Base-by-base conservation (phyloP, 2,113 vertebrate genomes). In the Lepidothrix coronata region DNA sequence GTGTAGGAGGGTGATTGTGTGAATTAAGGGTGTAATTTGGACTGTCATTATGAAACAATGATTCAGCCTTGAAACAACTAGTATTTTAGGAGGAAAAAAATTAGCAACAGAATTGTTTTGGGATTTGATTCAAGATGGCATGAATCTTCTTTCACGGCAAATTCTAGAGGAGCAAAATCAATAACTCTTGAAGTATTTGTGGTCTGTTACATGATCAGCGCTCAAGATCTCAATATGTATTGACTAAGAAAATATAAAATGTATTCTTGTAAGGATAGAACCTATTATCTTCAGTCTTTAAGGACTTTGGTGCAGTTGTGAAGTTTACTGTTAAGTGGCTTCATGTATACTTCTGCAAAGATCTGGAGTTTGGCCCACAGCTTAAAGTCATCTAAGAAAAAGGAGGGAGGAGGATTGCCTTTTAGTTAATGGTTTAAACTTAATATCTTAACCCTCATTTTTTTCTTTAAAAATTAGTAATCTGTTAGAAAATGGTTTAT, bases 391-490 rank as follows among this genome's bases (percentile, higher is more conserved):
- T 67, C 12, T 48, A 70, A 30, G 37, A 33, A 59, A 54, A 72
- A 57, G 9, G 2, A 1, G 6, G 8, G 4, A 11, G 4, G 8
- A 6, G 30, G 4, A 17, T 16, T 55, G 9, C 5, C 12, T 62
- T 86, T 43, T 85, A 76, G 23, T 49, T 65, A 55, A 28, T 71
- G 5, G 1, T n/a, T 93, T 46, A 71, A 88, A 59, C 5, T 22
- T 71, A n/a, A 58, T 55, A 3, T 63, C 23, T 41, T 88, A 59
- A 59, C 2, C 4, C 2, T 1, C 4, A 11, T 71, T 3, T 54
- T 72, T 84, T 70, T 57, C 21, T 88, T 88, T 48, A 51, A 33
- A 46, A 57, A 49, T 25, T 21, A 58, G 11, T n/a, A 44, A 41
- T 54, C 22, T 75, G 4, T 48, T 81, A 52, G 43, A 80, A 95